Conservation (phyloP, 2,797 vertebrate species). For the Sebastes kiyomatsui region DNA sequence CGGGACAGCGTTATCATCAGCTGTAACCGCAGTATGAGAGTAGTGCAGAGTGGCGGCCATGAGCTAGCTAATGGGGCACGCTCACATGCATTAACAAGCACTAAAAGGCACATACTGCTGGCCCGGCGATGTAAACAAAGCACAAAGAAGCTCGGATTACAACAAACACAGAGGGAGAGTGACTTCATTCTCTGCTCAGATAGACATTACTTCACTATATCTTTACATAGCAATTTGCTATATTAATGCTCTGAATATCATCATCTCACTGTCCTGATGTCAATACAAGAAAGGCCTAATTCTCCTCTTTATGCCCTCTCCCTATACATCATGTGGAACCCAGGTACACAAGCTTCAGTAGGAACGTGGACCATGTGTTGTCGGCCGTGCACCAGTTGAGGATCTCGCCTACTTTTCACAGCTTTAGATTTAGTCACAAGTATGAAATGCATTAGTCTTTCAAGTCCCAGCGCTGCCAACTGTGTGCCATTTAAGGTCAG, state of each 20-base stretch:
- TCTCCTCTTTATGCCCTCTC: background rate
- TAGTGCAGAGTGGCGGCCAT: too few species aligned
- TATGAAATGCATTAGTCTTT: constrained; percentile 50
- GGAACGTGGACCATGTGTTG: constrained; percentile 4
- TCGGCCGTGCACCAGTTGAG: constrained; percentile 2
- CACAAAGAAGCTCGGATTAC: background rate
- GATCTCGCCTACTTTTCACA: constrained; percentile 44
- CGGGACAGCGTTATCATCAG: too few species aligned
- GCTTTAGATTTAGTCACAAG: constrained; percentile 52
- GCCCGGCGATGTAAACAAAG: background rate
- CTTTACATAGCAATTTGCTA: too few species aligned
- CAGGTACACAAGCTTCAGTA: background rate
- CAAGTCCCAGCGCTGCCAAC: constrained; percentile 42
- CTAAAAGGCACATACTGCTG: too few species aligned
- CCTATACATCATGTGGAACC: background rate
- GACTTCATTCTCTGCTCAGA: background rate
- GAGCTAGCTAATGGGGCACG: too few species aligned
- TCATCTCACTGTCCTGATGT: background rate
- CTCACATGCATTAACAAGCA: too few species aligned
- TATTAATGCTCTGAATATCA: too few species aligned
- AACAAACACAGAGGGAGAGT: background rate
- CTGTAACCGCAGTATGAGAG: too few species aligned
- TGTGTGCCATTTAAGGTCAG: constrained; percentile 62
- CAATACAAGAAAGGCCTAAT: background rate
- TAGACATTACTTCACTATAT: too few species aligned